A percentile compares a stretch with the other conserved stretches of the same genome.
These are phyloP conservation scores for Smittia sp. DNA, from an alignment of 2,888 invertebrate species.

Conservation along the genomic window DNA sequence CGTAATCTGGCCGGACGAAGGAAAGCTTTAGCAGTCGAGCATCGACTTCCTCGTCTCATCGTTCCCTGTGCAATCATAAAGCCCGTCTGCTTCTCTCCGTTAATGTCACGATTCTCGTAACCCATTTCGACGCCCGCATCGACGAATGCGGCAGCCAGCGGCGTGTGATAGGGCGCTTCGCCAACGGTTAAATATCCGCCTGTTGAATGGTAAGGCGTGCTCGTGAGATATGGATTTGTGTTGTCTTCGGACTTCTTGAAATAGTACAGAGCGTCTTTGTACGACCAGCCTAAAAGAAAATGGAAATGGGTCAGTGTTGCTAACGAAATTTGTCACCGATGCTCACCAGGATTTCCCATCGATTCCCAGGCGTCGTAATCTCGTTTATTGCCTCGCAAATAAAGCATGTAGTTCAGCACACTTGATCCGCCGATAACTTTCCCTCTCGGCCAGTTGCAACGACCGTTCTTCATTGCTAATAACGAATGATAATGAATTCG, in stretches of 20 bases:
- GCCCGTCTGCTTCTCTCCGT: constrained; percentile 81
- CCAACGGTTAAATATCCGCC: constrained; percentile 81
- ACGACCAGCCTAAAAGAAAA: constrained; percentile 71
- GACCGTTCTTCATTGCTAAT: constrained; percentile 75
- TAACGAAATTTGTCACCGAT: neutral
- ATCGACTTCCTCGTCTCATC: constrained; percentile 73
- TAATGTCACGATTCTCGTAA: constrained; percentile 81
- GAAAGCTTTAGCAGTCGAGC: constrained; percentile 86
- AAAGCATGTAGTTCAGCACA: constrained; percentile 89
- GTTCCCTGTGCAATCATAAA: constrained; percentile 89
- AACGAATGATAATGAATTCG: constrained; percentile 24
- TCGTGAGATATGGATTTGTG: constrained; percentile 75
- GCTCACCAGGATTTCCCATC: constrained; percentile 64
- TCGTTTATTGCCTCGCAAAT: constrained; percentile 80
- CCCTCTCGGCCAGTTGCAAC: constrained; percentile 90
- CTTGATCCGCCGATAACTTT: constrained; percentile 89
- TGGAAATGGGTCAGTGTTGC: neutral
- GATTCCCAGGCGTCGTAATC: constrained; percentile 91
- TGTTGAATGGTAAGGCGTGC: constrained; percentile 74
- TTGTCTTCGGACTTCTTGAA: constrained; percentile 92
- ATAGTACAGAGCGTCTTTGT: constrained; percentile 73
- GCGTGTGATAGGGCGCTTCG: constrained; percentile 84
- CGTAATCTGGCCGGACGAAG: constrained; percentile 74
- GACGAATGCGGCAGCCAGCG: constrained; percentile 75
- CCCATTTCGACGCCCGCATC: constrained; percentile 81